A percentile compares a stretch with the other conserved stretches of the same genome.
phyloP scores from a whole-genome alignment of 2,113 vertebrate species.

The Camelus dromedarius region DNA sequence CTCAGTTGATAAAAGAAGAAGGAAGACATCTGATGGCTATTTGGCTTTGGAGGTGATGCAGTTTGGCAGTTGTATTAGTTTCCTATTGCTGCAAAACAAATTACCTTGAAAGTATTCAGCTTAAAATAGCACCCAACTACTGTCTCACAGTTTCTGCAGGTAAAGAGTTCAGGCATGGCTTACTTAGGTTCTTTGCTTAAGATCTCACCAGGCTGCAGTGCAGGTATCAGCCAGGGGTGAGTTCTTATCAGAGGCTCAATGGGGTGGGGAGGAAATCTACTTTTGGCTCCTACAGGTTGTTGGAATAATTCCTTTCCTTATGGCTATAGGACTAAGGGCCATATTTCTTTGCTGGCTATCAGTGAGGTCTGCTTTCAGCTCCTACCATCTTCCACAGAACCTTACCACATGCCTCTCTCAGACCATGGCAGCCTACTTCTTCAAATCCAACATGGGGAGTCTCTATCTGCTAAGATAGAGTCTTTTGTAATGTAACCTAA shows the following conservation, averaged over 20 bases:
- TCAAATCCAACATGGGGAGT: neutral
- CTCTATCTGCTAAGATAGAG: neutral
- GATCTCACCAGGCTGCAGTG: neutral
- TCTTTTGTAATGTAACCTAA: neutral
- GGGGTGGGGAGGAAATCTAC: neutral
- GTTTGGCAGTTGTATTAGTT: neutral
- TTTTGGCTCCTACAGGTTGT: no score
- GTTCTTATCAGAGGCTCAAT: neutral
- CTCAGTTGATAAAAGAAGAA: constrained; percentile 3
- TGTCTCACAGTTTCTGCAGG: neutral
- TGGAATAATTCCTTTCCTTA: neutral
- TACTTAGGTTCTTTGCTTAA: neutral
- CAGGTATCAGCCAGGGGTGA: neutral
- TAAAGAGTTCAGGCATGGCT: neutral
- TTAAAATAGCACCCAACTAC: neutral
- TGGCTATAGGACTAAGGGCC: neutral
- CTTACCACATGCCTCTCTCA: neutral
- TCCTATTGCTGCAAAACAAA: neutral
- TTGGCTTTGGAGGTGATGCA: neutral
- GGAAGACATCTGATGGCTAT: neutral
- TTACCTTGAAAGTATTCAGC: neutral
- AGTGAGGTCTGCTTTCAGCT: neutral
- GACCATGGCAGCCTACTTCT: neutral
- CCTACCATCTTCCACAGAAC: neutral
- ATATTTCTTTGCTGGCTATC: neutral